Conservation (phyloP, 2,888 invertebrate genomes). For the Melikaiella ostensackeni region DNA sequence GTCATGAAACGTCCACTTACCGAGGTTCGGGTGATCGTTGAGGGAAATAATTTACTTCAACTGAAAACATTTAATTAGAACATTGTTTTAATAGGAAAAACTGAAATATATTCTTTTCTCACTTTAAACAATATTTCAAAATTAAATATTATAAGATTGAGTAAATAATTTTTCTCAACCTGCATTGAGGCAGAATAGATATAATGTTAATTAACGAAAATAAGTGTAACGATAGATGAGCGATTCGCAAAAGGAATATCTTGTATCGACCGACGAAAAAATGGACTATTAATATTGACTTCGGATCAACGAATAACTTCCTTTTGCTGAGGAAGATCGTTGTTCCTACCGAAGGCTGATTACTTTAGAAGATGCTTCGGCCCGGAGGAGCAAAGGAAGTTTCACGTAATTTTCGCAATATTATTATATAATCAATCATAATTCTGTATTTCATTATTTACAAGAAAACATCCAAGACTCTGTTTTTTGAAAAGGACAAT, state of each 20-base stretch:
- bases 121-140: neutral
- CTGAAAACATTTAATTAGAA: neutral
- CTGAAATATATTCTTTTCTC: neutral
- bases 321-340: constrained; percentile 43
- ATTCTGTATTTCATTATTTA: neutral
- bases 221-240: constrained; percentile 28
- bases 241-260: constrained; percentile 34
- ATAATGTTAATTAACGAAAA: constrained; percentile 31
- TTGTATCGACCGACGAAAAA: constrained; percentile 27
- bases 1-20: constrained; percentile 33
- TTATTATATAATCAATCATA: neutral
- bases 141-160: constrained; percentile 11
- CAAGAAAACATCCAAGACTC: neutral
- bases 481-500: neutral
- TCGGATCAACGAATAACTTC: constrained; percentile 45
- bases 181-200: constrained; percentile 30
- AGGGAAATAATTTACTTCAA: constrained; percentile 22
- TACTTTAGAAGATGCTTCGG: constrained; percentile 39
- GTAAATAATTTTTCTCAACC: neutral
- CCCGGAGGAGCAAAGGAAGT: constrained; percentile 16
- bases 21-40: constrained; percentile 34
- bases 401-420: constrained; percentile 18
- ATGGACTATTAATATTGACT: constrained; percentile 27
- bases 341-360: constrained; percentile 50
- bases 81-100: neutral